Evolutionary conservation across 2,113 vertebrate species (phyloP).

Genomic region (Tricholaema leucomelas): DNA sequence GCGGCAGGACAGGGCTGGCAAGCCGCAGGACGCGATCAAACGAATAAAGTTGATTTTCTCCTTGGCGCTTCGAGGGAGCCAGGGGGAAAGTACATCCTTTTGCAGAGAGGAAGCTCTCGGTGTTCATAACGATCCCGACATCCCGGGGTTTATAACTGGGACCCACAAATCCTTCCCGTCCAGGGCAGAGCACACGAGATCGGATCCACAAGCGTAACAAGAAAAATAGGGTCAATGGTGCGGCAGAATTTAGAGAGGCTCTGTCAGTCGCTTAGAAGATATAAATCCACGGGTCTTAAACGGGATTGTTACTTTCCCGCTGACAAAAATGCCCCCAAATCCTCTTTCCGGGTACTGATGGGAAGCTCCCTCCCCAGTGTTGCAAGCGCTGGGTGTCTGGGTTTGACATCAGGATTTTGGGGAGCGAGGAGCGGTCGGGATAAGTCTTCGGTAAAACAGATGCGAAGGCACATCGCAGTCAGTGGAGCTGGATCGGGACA

Average conservation of each 20-base stretch:
- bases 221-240: not conserved
- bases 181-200: not conserved
- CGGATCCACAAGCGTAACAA: not conserved
- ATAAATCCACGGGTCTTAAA: not conserved
- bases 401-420: not conserved
- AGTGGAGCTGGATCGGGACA: not conserved
- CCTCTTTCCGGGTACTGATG: not conserved
- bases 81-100: not conserved
- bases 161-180: not conserved
- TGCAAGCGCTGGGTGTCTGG: not conserved
- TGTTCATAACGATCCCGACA: not conserved
- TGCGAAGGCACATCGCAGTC: not conserved
- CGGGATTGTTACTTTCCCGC: not conserved
- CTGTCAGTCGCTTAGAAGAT: not conserved
- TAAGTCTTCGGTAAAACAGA: not conserved
- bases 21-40: not conserved
- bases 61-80: not conserved
- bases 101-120: not conserved
- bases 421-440: too few species aligned
- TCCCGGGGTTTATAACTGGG: not conserved
- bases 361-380: not conserved
- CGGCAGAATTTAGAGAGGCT: not conserved
- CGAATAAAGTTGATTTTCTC: slow-evolving; percentile 19
- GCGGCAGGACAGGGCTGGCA: not conserved
- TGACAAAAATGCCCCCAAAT: not conserved